A percentile compares a stretch with the other conserved stretches of the same genome.
phyloP scores from a whole-genome alignment of 2,113 vertebrate species.

The Hippoglossus stenolepis region DNA sequence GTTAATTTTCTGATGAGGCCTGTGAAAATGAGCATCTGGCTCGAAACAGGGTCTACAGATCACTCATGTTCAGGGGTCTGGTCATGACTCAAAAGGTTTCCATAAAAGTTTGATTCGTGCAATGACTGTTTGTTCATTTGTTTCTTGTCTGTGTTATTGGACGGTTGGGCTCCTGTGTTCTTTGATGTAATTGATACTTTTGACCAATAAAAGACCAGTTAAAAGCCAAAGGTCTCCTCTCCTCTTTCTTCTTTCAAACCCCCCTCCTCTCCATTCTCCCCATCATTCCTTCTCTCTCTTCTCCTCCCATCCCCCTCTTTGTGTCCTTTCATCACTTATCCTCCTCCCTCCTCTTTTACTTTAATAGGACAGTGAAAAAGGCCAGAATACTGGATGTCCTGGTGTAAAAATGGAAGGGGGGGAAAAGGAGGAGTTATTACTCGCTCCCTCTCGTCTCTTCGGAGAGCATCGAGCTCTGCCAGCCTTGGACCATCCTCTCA shows the following conservation, averaged over 20 bases:
- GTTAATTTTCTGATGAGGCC: too few species aligned
- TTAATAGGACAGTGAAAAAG: constrained; percentile 33
- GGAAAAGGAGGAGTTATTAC: constrained; percentile 15
- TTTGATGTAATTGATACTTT: too few species aligned
- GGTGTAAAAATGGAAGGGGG: constrained; percentile 24
- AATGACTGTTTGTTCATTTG: too few species aligned
- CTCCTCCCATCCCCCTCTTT: constrained; percentile 18
- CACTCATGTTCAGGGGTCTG: too few species aligned
- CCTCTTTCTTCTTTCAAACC: background rate
- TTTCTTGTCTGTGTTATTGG: too few species aligned
- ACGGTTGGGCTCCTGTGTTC: too few species aligned
- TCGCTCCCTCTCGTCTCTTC: constrained; percentile 17
- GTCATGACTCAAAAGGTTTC: too few species aligned
- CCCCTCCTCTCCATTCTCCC: background rate
- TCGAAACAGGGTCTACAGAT: too few species aligned
- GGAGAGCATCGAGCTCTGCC: background rate
- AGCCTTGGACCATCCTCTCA: constrained; percentile 3
- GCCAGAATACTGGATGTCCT: constrained; percentile 28
- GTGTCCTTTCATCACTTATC: constrained; percentile 14
- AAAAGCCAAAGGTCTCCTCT: background rate
- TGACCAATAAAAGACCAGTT: background rate
- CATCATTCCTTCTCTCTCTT: background rate
- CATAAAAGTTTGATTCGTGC: too few species aligned
- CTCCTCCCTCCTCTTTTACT: constrained; percentile 19
- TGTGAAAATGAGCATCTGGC: too few species aligned